Base-by-base conservation (phyloP, 2,888 invertebrate genomes). In the Lepidochitona cinerea region DNA sequence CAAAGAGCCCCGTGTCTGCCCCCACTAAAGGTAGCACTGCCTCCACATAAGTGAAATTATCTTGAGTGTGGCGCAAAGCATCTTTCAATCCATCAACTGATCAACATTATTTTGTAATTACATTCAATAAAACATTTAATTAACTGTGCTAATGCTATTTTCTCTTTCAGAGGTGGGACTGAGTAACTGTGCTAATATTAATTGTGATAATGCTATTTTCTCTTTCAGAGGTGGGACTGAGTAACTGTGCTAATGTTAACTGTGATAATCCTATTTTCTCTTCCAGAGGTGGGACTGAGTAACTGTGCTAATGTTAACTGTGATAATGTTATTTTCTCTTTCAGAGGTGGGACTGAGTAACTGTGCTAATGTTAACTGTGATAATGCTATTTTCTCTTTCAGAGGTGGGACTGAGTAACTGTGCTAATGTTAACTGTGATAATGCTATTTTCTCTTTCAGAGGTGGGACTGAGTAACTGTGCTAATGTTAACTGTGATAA, bases 381-480 rank as follows among this genome's bases (percentile, higher is more conserved):
- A 77, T n/a, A n/a, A n/a, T n/a, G n/a, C n/a, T n/a, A n/a, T n/a
- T n/a, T n/a, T 65, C 49, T 36, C 12, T 80, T 80, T 59, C 80
- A 82, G 82, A 75, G 49, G 71, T 78, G 9, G 68, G 73, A 64
- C 68, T 72, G 23, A 75, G 74, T 18, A 78, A 79, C 73, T 80
- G 80, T 72, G 71, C 75, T 5, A 70, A 75, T 29, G 54, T 67
- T 9, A 74, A 74, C 29, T 83, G 83, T 71, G 83, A 77, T n/a
- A n/a, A n/a, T n/a, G n/a, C n/a, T n/a, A n/a, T n/a, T n/a, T n/a
- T 65, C 49, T 36, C 12, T 80, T 80, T 59, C 80, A 82, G 82
- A 75, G 49, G 71, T 78, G 9, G 68, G 73, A 64, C 68, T 72
- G 23, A 75, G 74, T 18, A 78, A 79, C 73, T 80, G 80, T 72